These are phyloP conservation scores for Pinna nobilis DNA, from an alignment of 1,140 invertebrate genomes.

Conservation along the genomic window DNA sequence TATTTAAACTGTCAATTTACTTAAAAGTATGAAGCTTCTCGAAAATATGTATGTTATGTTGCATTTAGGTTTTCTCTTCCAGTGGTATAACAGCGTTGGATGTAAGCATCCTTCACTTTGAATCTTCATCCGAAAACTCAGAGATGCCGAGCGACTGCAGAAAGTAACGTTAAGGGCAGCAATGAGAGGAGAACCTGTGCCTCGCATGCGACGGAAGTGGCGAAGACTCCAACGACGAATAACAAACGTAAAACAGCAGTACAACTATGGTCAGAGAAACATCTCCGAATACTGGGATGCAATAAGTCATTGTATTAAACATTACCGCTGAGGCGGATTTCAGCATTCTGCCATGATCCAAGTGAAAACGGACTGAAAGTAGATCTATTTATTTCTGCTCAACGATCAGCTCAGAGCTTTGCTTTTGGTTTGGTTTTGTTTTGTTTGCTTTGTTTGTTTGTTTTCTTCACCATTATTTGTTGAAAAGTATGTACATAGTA, in stretches of 20 bases:
- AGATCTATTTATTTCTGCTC: too few relatives aligned
- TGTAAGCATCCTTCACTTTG: constrained; percentile 27
- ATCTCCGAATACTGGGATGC: constrained; percentile 6
- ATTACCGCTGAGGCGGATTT: not conserved
- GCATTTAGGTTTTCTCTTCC: constrained; percentile 23
- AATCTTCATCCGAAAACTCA: constrained; percentile 30
- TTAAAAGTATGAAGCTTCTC: too few relatives aligned
- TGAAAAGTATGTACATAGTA: too few relatives aligned
- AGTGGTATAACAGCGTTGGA: constrained; percentile 10
- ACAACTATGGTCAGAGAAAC: constrained; percentile 6
- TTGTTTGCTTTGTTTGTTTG: too few relatives aligned
- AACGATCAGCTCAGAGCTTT: too few relatives aligned
- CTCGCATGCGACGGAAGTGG: constrained; percentile 2
- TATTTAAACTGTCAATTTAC: too few relatives aligned
- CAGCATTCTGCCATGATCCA: too few relatives aligned
- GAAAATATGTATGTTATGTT: too few relatives aligned
- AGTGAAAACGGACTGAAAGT: too few relatives aligned
- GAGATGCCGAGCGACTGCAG: constrained; percentile 15
- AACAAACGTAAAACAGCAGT: not conserved
- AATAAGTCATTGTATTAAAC: constrained; percentile 5
- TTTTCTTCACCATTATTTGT: too few relatives aligned
- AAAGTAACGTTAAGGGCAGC: not conserved
- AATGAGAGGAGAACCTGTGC: not conserved
- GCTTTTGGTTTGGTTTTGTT: too few relatives aligned
- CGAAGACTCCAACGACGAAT: constrained; percentile 3